Percentiles rank a stretch among this genome's conserved stretches.
Conservation (phyloP, 1,140 invertebrate species). For the Aphelinus atriplicis region DNA sequence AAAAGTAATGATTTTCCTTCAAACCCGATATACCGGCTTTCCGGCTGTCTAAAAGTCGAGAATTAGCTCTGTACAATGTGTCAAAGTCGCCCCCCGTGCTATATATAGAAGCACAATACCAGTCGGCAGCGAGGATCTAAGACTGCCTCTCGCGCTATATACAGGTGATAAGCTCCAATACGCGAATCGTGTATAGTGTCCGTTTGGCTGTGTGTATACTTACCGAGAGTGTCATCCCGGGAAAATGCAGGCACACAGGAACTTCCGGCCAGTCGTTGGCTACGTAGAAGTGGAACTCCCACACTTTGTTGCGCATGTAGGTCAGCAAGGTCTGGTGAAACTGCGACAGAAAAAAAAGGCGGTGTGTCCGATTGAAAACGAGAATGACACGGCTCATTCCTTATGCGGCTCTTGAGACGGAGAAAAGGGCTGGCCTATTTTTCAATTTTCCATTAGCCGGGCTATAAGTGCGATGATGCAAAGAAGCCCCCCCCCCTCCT, state of each 20-base stretch:
- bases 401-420: not conserved
- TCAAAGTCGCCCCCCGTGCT: no score
- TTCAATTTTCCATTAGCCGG: not conserved
- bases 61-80: no score
- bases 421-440: not conserved
- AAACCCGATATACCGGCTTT: no score
- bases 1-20: no score
- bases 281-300: slow-evolving; percentile 90
- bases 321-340: slow-evolving; percentile 89
- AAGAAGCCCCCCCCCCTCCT: not conserved
- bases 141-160: no score
- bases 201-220: slow-evolving; percentile 53
- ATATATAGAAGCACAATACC: no score
- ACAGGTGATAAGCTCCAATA: no score
- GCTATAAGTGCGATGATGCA: not conserved
- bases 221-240: slow-evolving; percentile 85
- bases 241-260: slow-evolving; percentile 84
- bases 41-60: no score
- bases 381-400: not conserved
- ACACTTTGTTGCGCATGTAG: slow-evolving; percentile 84
- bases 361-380: not conserved
- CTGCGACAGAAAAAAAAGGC: slow-evolving; percentile 69
- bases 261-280: slow-evolving; percentile 85
- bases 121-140: no score
- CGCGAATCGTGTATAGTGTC: no score